phyloP scores from a whole-genome alignment of 1,140 invertebrate genomes.

The Anastatus disparis region DNA sequence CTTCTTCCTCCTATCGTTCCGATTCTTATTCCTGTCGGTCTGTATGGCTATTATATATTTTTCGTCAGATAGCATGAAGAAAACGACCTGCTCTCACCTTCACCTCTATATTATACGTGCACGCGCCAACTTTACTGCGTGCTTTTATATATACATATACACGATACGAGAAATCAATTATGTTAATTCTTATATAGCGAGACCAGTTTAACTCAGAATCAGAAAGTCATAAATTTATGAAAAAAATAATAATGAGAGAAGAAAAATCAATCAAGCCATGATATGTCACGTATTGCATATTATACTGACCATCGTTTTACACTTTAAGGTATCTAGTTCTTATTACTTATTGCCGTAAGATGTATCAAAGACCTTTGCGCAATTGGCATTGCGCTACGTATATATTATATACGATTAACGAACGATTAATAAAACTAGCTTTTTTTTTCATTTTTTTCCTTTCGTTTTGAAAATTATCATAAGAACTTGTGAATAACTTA shows the following conservation, averaged over 20 bases:
- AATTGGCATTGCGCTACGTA: too few relatives aligned
- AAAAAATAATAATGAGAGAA: neutral
- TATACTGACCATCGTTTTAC: too few relatives aligned
- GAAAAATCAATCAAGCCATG: slow-evolving; percentile 1
- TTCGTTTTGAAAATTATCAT: too few relatives aligned
- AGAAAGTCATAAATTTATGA: neutral
- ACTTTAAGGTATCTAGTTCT: too few relatives aligned
- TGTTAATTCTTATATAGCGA: slow-evolving; percentile 21
- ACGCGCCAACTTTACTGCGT: neutral
- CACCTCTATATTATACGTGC: slow-evolving; percentile 4
- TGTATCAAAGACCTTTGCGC: too few relatives aligned
- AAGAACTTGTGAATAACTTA: too few relatives aligned
- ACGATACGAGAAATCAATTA: slow-evolving; percentile 14
- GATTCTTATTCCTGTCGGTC: too few relatives aligned
- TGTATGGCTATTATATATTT: slow-evolving; percentile 20
- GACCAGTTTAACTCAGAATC: neutral
- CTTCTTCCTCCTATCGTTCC: too few relatives aligned
- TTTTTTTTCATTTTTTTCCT: too few relatives aligned
- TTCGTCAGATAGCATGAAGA: neutral
- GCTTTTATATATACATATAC: neutral
- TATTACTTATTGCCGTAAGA: too few relatives aligned
- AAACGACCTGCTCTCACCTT: slow-evolving; percentile 14
- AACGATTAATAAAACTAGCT: too few relatives aligned
- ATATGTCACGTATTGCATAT: neutral
- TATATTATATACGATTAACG: too few relatives aligned